Evolutionary conservation across 1,140 invertebrate species (phyloP), one percentile per base, ranked within the genome.

Genomic region (Drosophila kohkoa): DNA sequence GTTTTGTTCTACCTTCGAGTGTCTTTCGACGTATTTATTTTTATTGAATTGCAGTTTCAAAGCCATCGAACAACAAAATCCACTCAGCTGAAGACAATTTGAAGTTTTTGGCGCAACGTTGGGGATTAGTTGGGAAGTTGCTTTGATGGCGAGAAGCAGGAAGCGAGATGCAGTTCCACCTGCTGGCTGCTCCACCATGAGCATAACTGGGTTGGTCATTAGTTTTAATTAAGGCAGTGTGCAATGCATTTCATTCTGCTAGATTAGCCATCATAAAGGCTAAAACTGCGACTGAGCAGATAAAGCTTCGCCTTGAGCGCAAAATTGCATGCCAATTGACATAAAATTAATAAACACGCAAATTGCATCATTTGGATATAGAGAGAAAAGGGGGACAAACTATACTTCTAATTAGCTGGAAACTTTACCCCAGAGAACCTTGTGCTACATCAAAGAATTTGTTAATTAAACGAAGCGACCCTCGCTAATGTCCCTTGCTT

Each of bases 301-400:
- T 75, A 75, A 86, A 71, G 62, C n/a, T 66, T 88, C 55, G 80
- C 83, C 83, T 88, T 88, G 77, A 80, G 77, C 66, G 30, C 20
- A 58, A 77, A 83, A 88, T 88, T 80, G 80, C 83, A 87, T 87
- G 85, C 83, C 88, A 87, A 87, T 87, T 79, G 83, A 83, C 83
- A 87, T 87, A 66, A 83, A 82, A 88, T 87, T 87, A 87, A 88
- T 88, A 87, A 88, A 83, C 77, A 82, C 67, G 83, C 80, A 82
- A 87, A 83, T 87, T 88, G 74, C 83, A 57, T 65, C 16, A 60
- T 66, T 71, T 46, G 2, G 51, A 30, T 5, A 41, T 5, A 20
- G 4, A 38, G 41, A 7, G 13, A 20, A 6, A 20, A 25, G 20
- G 6, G 35, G 57, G n/a, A 28, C 6, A 51, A 57, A 46, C 48